Evolutionary conservation across 2,797 vertebrate genomes (phyloP).

Genomic region (Falco berigora): DNA sequence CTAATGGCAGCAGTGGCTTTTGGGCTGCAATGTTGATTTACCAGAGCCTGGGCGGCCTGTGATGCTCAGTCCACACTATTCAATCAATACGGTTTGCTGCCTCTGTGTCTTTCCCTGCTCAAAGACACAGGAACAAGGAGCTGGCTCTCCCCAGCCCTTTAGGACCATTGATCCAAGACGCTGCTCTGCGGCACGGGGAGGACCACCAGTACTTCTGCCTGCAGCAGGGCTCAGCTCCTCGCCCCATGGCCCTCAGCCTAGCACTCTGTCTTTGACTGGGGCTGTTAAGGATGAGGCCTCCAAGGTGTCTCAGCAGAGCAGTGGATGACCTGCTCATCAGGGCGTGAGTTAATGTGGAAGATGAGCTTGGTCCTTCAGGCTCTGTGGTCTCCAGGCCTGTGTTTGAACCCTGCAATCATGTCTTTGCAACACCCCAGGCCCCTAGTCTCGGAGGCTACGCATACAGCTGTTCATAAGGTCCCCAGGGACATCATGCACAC

Average conservation of each 20-base stretch:
- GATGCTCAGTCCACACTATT: neutral
- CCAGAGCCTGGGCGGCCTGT: neutral
- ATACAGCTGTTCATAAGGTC: neutral
- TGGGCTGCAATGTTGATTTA: neutral
- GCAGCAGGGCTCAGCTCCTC: neutral
- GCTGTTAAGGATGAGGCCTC: neutral
- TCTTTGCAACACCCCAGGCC: neutral
- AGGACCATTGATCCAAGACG: neutral
- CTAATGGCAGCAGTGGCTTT: neutral
- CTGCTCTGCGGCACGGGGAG: neutral
- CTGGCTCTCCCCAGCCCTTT: neutral
- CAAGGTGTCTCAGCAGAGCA: neutral
- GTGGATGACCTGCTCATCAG: neutral
- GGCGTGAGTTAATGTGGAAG: neutral
- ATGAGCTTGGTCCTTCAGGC: neutral
- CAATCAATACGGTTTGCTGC: neutral
- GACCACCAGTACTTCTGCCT: neutral
- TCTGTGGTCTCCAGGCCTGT: neutral
- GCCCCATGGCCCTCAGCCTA: neutral
- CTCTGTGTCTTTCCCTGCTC: neutral
- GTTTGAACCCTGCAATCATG: neutral
- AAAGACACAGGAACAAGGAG: neutral
- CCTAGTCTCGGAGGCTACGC: neutral
- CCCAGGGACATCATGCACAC: neutral
- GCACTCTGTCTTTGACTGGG: neutral